These are phyloP conservation scores for Temnothorax rugatulus DNA, from an alignment of 2,888 invertebrate species.

Conservation along the genomic window DNA sequence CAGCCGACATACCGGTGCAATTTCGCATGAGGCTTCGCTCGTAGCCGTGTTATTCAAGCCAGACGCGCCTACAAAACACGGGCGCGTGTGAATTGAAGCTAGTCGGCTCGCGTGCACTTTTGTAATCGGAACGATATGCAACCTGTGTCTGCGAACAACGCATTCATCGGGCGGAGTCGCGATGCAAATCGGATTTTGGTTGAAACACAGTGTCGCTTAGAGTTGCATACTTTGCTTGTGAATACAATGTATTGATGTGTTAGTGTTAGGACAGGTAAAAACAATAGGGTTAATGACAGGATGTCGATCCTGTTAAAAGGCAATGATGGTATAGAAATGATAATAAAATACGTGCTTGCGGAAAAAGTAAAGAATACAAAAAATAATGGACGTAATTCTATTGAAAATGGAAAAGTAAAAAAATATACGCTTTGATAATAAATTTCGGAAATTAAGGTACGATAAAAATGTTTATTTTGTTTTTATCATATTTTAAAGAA, in stretches of 20 bases:
- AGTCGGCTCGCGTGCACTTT: conserved; percentile 43
- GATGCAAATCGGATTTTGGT: conserved; percentile 60
- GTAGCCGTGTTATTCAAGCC: conserved; percentile 63
- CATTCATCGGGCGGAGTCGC: conserved; percentile 26
- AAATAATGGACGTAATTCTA: neutral
- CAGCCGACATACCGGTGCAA: conserved; percentile 24
- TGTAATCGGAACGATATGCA: conserved; percentile 28
- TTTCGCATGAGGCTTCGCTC: conserved; percentile 55
- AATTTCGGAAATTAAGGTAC: neutral
- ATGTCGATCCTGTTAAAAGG: neutral
- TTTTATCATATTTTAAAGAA: neutral
- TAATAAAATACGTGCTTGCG: neutral
- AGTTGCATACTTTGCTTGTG: conserved; percentile 21
- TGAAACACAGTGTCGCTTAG: conserved; percentile 33
- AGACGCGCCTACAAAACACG: conserved; percentile 29
- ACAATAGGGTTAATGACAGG: conserved; percentile 2
- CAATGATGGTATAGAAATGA: conserved; percentile 5
- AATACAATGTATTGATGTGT: neutral
- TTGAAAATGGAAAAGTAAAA: neutral
- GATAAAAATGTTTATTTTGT: conserved; percentile 5
- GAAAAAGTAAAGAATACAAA: neutral
- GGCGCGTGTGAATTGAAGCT: conserved; percentile 53
- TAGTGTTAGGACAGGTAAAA: neutral
- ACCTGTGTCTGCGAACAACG: conserved; percentile 10
- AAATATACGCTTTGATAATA: neutral